Evolutionary conservation across 1,140 invertebrate species (phyloP), one percentile per base, ranked within the genome.

Genomic region (Hypothenemus hampei): DNA sequence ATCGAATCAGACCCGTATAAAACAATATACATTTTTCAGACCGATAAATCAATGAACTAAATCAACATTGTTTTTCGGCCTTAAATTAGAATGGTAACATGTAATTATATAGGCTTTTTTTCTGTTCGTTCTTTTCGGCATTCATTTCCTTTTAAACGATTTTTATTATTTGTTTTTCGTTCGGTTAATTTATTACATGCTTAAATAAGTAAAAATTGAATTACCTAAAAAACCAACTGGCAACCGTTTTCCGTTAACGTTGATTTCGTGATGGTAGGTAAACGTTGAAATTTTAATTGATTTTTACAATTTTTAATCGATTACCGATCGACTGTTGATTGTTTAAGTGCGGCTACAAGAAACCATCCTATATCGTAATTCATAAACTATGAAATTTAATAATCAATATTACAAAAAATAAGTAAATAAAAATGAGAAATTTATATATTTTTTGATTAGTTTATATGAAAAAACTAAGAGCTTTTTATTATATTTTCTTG

Each of bases 31-130:
- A n/a, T n/a, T 67, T 64, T 62, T 53, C 55, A 62, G 63, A 48
- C 41, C 58, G 57, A 63, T 59, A 65, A 62, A 65, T 62, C 63
- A 64, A 65, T 63, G 63, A 60, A 65, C 62, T 66, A 64, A 66
- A 66, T 63, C 62, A 64, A 60, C 48, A 60, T 51, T 26, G 47
- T 60, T 46, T 44, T 54, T 54, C 51, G 40, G 41, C 26, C n/a
- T 45, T 35, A 53, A 53, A 53, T 53, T 53, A 44, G 41, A 53
- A 53, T 53, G 50, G 50, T 44, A 43, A 35, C 22, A 29, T 23
- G 20, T 37, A 45, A 54, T 54, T 54, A 46, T 44, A 54, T 39
- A 54, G 15, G n/a, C n/a, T n/a, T n/a, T n/a, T n/a, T n/a, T n/a
- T n/a, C n/a, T n/a, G n/a, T n/a, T n/a, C n/a, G n/a, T n/a, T 54